These are phyloP conservation scores for Thryonomys swinderianus DNA, from an alignment of 2,113 vertebrate genomes.

Conservation along the genomic window DNA sequence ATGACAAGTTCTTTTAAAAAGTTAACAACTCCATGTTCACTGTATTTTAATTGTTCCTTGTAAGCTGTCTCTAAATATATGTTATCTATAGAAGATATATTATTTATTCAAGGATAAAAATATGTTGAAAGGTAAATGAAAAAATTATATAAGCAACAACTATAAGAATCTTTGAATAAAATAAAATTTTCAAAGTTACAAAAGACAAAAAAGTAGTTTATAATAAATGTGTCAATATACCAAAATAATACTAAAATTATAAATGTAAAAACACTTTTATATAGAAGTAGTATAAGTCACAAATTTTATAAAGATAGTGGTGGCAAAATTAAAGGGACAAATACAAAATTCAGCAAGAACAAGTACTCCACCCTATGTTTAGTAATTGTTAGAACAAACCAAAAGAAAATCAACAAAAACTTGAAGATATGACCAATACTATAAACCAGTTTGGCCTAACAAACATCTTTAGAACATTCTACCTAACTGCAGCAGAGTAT, in stretches of 20 bases:
- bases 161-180: not conserved
- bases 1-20: not conserved
- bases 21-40: not conserved
- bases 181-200: not conserved
- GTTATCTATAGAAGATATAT: not conserved
- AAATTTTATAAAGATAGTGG: not conserved
- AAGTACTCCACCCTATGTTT: not conserved
- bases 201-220: not conserved
- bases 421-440: not conserved
- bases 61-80: not conserved
- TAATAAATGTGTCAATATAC: not conserved
- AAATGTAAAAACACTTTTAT: not conserved
- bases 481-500: not conserved
- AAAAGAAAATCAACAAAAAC: not conserved
- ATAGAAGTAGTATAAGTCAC: not conserved
- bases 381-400: not conserved
- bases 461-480: not conserved
- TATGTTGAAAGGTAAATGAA: not conserved
- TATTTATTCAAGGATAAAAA: not conserved
- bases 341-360: not conserved
- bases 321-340: not conserved
- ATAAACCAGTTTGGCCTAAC: not conserved
- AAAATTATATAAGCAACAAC: not conserved
- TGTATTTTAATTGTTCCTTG: not conserved
- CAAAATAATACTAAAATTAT: not conserved